These are phyloP conservation scores for Amphiura filiformis DNA, from an alignment of 35 echinoderm and acorn worm genomes.

Conservation along the genomic window DNA sequence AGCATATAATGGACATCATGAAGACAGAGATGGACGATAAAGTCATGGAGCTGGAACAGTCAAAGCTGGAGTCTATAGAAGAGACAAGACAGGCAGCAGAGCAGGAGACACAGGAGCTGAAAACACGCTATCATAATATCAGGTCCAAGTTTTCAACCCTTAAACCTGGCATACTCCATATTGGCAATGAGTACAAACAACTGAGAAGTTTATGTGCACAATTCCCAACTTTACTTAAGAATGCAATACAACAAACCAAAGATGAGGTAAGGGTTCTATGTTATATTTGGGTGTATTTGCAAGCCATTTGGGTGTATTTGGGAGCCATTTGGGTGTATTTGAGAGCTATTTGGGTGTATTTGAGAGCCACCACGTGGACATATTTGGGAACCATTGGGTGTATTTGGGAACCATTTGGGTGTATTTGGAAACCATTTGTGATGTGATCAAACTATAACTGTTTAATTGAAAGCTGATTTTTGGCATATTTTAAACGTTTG, in stretches of 20 bases:
- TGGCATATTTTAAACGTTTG: too few species aligned
- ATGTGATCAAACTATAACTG: too few species aligned
- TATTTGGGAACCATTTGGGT: too few species aligned
- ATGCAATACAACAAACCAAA: conserved; percentile 83
- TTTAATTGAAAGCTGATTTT: too few species aligned
- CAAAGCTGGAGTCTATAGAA: conserved; percentile 45
- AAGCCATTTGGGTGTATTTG: too few species aligned
- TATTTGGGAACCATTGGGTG: too few species aligned
- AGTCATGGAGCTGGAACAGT: conserved; percentile 32
- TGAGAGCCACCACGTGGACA: too few species aligned
- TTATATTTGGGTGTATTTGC: too few species aligned
- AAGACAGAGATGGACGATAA: conserved; percentile 60
- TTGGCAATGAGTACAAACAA: conserved; percentile 93
- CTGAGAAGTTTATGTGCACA: conserved; percentile 79
- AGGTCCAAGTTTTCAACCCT: conserved; percentile 59
- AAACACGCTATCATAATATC: conserved; percentile 48
- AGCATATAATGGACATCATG: conserved; percentile 52
- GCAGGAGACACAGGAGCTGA: conserved; percentile 27
- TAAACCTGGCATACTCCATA: conserved; percentile 78
- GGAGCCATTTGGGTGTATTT: too few species aligned
- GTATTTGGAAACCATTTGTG: too few species aligned
- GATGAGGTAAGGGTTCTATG: too few species aligned
- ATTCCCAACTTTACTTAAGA: conserved; percentile 79
- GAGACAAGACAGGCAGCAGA: conserved; percentile 18
- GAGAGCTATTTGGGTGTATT: too few species aligned